phyloP scores from a whole-genome alignment of 2,888 invertebrate genomes.

The Amaurobius ferox region DNA sequence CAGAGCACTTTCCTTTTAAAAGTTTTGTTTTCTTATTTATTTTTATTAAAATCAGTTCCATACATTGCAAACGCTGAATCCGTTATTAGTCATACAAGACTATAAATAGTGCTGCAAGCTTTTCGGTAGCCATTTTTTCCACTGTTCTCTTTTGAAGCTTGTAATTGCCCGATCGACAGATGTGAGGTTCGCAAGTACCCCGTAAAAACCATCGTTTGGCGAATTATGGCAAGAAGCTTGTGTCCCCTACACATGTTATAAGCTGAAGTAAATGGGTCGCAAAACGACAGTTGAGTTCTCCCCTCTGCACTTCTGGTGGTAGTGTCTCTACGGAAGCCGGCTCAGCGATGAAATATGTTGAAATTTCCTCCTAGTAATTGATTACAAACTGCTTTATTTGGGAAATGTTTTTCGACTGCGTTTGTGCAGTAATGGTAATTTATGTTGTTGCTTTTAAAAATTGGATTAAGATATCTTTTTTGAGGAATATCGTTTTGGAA shows the following conservation, averaged over 20 bases:
- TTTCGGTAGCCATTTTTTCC: not conserved
- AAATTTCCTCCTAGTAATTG: conserved; percentile 38
- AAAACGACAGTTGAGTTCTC: conserved; percentile 1
- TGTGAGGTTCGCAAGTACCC: not conserved
- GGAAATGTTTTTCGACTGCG: not conserved
- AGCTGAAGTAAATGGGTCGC: not conserved
- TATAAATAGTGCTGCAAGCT: not conserved
- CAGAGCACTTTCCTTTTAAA: too few species aligned
- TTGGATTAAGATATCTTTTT: too few species aligned
- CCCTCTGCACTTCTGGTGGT: not conserved
- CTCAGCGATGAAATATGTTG: not conserved
- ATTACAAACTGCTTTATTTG: conserved; percentile 61
- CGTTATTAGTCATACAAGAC: too few species aligned
- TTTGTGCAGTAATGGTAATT: not conserved
- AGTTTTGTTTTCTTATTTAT: too few species aligned
- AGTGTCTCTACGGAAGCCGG: not conserved
- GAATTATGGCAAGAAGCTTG: conserved; percentile 4
- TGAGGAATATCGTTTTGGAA: too few species aligned
- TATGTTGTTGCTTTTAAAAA: not conserved
- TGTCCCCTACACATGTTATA: conserved; percentile 1
- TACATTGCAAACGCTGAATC: not conserved
- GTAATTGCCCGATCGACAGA: conserved; percentile 18
- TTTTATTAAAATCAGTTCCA: not conserved
- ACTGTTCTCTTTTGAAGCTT: not conserved
- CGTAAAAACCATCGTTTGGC: conserved; percentile 24